These are phyloP conservation scores for Leucophora obtusa DNA, from an alignment of 2,888 invertebrate species.

Conservation along the genomic window DNA sequence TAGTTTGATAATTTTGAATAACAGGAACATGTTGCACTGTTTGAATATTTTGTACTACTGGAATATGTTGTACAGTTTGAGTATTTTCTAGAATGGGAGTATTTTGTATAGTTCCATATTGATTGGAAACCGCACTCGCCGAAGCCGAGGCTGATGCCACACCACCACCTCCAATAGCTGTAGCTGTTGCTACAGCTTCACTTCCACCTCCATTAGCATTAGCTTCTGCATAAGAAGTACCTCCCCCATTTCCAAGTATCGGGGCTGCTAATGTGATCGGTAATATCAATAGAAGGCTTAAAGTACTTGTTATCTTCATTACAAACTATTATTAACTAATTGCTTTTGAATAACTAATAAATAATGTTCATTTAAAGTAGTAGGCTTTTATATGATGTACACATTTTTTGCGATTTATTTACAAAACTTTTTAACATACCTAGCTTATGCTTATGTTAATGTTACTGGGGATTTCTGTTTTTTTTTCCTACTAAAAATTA, in stretches of 20 bases:
- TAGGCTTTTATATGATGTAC: slow-evolving; percentile 27
- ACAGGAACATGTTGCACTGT: slow-evolving; percentile 69
- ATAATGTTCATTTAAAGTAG: neutral
- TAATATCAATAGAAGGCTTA: slow-evolving; percentile 12
- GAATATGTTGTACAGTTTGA: slow-evolving; percentile 66
- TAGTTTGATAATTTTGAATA: slow-evolving; percentile 67
- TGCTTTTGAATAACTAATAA: slow-evolving; percentile 19
- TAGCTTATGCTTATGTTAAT: neutral
- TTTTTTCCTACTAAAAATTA: neutral
- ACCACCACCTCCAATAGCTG: slow-evolving; percentile 17
- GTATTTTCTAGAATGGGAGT: neutral
- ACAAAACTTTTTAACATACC: slow-evolving; percentile 37
- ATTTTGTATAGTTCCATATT: neutral
- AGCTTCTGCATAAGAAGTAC: slow-evolving; percentile 41
- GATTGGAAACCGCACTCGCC: neutral
- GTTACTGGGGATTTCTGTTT: neutral
- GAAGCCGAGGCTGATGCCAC: slow-evolving; percentile 20
- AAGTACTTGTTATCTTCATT: slow-evolving; percentile 41
- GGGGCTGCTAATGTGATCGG: neutral
- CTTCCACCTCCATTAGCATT: slow-evolving; percentile 25
- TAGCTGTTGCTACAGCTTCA: slow-evolving; percentile 25
- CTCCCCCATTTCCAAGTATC: slow-evolving; percentile 39
- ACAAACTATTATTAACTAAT: slow-evolving; percentile 32
- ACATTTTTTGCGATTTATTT: slow-evolving; percentile 20
- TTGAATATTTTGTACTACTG: slow-evolving; percentile 68